phyloP scores from a whole-genome alignment of 2,113 vertebrate species.

The Natator depressus region DNA sequence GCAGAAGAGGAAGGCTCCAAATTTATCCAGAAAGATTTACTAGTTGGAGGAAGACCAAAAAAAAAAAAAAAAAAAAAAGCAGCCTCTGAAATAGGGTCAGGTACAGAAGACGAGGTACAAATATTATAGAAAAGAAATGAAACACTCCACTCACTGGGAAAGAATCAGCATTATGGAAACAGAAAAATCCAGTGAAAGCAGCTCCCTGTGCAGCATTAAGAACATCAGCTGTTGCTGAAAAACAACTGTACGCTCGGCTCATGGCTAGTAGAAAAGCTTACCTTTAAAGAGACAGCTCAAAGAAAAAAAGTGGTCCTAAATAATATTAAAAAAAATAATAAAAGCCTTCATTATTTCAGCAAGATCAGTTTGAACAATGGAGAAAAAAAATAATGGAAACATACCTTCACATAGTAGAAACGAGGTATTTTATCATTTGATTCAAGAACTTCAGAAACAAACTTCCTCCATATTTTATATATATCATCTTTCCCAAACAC shows the following conservation, averaged over 20 bases:
- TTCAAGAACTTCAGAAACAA: conserved; percentile 72
- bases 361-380: not conserved
- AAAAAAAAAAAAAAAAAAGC: not conserved
- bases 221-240: conserved; percentile 1
- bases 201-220: not conserved
- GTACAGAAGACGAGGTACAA: not conserved
- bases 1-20: not conserved
- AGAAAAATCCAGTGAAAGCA: not conserved
- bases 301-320: not conserved
- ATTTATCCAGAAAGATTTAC: not conserved
- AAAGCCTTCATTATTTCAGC: not conserved
- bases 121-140: not conserved
- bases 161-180: not conserved
- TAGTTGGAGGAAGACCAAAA: not conserved
- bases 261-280: not conserved
- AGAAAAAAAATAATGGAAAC: not conserved
- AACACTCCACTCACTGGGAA: not conserved
- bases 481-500: conserved; percentile 89
- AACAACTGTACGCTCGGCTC: not conserved
- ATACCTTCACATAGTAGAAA: conserved; percentile 94
- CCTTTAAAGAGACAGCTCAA: not conserved
- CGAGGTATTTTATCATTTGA: conserved; percentile 37
- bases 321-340: not conserved
- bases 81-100: not conserved
- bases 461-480: conserved; percentile 79